Evolutionary conservation across 2,113 vertebrate species (phyloP).

Genomic region (Alethe castanea): DNA sequence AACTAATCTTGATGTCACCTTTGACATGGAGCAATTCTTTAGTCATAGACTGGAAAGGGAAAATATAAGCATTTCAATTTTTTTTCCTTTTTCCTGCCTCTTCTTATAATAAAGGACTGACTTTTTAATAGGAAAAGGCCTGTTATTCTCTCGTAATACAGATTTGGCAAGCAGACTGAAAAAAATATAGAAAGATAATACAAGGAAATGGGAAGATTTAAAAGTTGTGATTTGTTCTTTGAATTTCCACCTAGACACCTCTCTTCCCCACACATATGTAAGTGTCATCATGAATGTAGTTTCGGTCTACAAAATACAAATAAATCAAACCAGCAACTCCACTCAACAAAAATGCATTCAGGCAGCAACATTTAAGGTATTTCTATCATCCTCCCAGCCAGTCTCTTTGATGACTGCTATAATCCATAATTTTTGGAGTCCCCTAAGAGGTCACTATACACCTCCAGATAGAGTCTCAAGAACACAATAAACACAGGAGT

Average conservation of each 20-base stretch:
- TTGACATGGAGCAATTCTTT: too few species aligned
- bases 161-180: too few species aligned
- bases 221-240: neutral
- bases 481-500: neutral
- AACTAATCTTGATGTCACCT: too few species aligned
- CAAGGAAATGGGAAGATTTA: neutral
- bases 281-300: neutral
- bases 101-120: too few species aligned
- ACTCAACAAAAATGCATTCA: neutral
- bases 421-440: neutral
- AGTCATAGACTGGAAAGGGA: too few species aligned
- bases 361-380: neutral
- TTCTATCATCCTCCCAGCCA: neutral
- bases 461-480: neutral
- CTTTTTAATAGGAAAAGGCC: too few species aligned
- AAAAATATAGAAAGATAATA: neutral
- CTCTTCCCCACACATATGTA: neutral
- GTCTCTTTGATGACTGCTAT: neutral
- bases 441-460: fast-evolving
- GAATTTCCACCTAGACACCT: neutral
- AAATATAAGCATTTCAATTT: too few species aligned
- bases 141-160: too few species aligned
- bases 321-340: neutral
- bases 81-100: too few species aligned
- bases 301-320: neutral